Base-by-base conservation (phyloP, 2,797 vertebrate species). In the Fundulus diaphanus region DNA sequence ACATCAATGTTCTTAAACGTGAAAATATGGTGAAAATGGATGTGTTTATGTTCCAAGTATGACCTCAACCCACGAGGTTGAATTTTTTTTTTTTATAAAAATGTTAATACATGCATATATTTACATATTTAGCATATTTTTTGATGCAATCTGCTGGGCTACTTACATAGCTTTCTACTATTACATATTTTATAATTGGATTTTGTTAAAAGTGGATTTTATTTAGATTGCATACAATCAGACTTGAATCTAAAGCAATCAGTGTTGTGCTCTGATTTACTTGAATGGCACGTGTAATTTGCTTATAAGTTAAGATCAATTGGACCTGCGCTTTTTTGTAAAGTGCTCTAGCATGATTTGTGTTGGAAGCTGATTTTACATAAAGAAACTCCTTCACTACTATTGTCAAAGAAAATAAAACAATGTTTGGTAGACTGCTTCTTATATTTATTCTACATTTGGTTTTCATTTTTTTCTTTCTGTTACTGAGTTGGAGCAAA, bases 401-500 rank as follows among this genome's bases (percentile, higher is more conserved):
- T n/a, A n/a, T 7, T 40, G 37, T 66, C 24, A 40, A 40, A 40
- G 11, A 44, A 46, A 44, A 46, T 15, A 3, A 37, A 37, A 24
- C n/a, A 59, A 3, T n/a, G 59, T 37, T 24, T 72, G n/a, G 68
- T 65, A 42, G 1, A 76, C 7, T 61, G 3, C 59, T 52, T 31
- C 35, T 56, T 40, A 18, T 31, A 42, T 46, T 56, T 46, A 42
- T 31, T 56, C 18, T 24, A 48, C 48, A 7, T 46, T 35, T 12
- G 37, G 2, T 73, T 68, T 51, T 7, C 24, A 54, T 11, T 78
- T 76, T 76, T 77, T 71, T 56, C 68, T 56, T 67, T 79, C 63
- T 83, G 56, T 44, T 24, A 13, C 46, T 80, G 65, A 87, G 61
- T 69, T 80, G 74, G 61, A 78, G 68, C 85, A 86, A 44, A 79